Evolutionary conservation across 1,140 invertebrate species (phyloP).

Genomic region (Leptinotarsa lineolata): DNA sequence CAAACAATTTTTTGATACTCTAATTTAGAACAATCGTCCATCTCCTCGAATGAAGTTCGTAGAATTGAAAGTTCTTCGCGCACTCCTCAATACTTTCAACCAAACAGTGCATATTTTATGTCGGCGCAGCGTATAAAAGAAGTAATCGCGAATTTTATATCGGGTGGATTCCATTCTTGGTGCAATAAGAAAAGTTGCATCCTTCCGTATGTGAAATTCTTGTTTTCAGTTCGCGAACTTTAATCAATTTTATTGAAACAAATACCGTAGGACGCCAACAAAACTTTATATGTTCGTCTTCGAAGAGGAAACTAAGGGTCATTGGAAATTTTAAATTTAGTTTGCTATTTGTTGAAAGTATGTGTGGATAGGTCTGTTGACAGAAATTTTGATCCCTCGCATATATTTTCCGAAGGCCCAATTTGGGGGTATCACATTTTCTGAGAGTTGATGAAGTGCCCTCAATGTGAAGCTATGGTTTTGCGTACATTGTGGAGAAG

Average conservation of each 20-base stretch:
- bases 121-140: neutral
- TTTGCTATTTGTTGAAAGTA: neutral
- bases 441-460: too few species aligned
- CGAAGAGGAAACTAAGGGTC: neutral
- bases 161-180: neutral
- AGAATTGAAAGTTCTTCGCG: neutral
- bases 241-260: conserved; percentile 4
- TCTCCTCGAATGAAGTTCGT: neutral
- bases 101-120: conserved; percentile 3
- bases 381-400: too few species aligned
- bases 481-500: too few species aligned
- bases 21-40: too few species aligned
- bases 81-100: neutral
- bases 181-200: neutral
- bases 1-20: too few species aligned
- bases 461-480: too few species aligned
- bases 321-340: neutral
- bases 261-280: neutral
- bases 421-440: too few species aligned
- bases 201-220: neutral
- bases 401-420: too few species aligned
- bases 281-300: neutral
- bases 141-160: conserved; percentile 1
- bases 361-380: too few species aligned
- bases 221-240: neutral